Evolutionary conservation across 2,113 vertebrate species (phyloP).

Genomic region (Callithrix jacchus): DNA sequence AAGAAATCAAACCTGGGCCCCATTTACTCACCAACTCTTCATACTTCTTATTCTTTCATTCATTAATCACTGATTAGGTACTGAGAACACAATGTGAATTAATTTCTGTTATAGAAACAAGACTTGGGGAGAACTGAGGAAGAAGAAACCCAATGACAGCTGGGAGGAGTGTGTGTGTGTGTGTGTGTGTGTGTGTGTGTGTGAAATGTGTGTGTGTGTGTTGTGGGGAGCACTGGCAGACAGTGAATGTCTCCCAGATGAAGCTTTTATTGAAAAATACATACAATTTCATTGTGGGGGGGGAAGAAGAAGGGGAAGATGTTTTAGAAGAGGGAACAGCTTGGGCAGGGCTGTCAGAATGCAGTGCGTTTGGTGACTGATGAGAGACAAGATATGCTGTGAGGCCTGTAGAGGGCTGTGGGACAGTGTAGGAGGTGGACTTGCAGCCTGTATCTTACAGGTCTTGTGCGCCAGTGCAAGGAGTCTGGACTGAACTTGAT

Average conservation of each 20-base stretch:
- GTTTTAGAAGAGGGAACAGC: background rate
- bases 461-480: background rate
- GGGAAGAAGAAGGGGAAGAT: background rate
- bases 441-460: background rate
- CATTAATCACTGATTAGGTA: background rate
- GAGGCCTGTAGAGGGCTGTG: background rate
- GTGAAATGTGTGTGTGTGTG: background rate
- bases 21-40: background rate
- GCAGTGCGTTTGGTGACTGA: background rate
- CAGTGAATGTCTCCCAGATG: slow-evolving; percentile 52
- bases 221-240: background rate
- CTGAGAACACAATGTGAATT: slow-evolving; percentile 42
- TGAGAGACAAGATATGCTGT: background rate
- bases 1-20: background rate
- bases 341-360: slow-evolving; percentile 34
- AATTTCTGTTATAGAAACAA: slow-evolving; percentile 27
- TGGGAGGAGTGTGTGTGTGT: background rate
- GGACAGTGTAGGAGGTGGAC: background rate
- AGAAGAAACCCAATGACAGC: slow-evolving; percentile 54
- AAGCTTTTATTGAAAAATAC: slow-evolving; percentile 40
- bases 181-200: background rate
- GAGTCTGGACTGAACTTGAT: background rate
- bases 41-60: background rate
- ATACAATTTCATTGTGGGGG: background rate
- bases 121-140: background rate